These are phyloP conservation scores for Mesorhabditis spiculigera DNA, from an alignment of 2,888 invertebrate species.

Conservation along the genomic window DNA sequence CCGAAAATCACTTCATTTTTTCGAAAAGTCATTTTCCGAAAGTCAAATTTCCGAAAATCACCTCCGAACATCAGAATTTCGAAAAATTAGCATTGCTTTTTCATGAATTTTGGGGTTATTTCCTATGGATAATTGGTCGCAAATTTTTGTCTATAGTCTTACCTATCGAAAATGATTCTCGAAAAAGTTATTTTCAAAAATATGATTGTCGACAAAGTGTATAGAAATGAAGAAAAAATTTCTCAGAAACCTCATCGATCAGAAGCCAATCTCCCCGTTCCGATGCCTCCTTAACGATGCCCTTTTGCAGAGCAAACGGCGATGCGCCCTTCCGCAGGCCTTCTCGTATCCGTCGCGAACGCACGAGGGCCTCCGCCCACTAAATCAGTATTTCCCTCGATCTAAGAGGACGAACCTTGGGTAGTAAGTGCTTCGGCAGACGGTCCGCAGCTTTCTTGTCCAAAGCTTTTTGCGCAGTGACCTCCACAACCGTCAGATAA, in stretches of 20 bases:
- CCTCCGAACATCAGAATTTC: too few species aligned
- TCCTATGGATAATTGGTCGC: neutral
- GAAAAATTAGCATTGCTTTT: too few species aligned
- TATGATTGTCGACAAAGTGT: too few species aligned
- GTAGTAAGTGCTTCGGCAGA: neutral
- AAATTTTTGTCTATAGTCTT: neutral
- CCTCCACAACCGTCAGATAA: slow-evolving; percentile 36
- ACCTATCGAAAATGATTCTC: neutral
- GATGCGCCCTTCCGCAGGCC: slow-evolving; percentile 37
- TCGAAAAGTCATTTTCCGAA: too few species aligned
- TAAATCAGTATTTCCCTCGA: slow-evolving; percentile 12
- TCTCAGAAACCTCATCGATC: slow-evolving; percentile 72
- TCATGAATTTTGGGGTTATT: neutral
- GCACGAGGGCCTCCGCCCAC: slow-evolving; percentile 37
- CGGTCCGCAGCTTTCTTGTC: slow-evolving; percentile 12
- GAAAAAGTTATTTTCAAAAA: neutral
- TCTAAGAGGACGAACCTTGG: slow-evolving; percentile 6
- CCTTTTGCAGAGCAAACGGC: slow-evolving; percentile 61
- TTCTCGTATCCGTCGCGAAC: slow-evolving; percentile 20
- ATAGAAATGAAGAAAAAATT: neutral
- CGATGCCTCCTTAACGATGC: slow-evolving; percentile 83
- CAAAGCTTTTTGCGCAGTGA: slow-evolving; percentile 29
- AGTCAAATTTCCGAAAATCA: too few species aligned
- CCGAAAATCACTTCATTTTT: too few species aligned
- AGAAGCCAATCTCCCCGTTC: slow-evolving; percentile 87